phyloP scores from a whole-genome alignment of 2,113 vertebrate genomes.

The Aphyosemion australe region DNA sequence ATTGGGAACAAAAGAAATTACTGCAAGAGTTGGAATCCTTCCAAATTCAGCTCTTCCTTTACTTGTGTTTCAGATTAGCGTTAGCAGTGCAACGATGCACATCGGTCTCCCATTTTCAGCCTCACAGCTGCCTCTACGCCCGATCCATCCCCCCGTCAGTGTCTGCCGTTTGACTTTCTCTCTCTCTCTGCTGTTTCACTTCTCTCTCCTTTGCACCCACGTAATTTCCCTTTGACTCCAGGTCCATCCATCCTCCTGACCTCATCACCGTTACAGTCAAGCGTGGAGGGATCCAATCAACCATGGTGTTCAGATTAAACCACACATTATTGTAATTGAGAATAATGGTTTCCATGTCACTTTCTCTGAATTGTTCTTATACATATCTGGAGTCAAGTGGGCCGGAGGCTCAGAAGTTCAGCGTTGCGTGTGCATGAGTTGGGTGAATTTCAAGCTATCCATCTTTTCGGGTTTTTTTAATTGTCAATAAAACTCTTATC shows the following conservation, averaged over 20 bases:
- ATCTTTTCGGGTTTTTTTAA: slow-evolving; percentile 13
- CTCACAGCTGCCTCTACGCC: slow-evolving; percentile 14
- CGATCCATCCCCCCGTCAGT: slow-evolving; percentile 24
- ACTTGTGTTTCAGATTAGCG: slow-evolving; percentile 73
- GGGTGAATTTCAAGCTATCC: slow-evolving; percentile 35
- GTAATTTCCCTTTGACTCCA: slow-evolving; percentile 36
- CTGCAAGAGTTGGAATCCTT: slow-evolving; percentile 51
- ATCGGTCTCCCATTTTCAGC: slow-evolving; percentile 36
- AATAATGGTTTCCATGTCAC: slow-evolving; percentile 77
- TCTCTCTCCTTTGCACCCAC: slow-evolving; percentile 49
- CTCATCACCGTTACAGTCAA: slow-evolving; percentile 55
- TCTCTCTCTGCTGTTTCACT: slow-evolving; percentile 27
- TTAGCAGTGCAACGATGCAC: slow-evolving; percentile 40
- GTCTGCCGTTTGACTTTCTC: slow-evolving; percentile 33
- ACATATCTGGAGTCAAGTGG: slow-evolving; percentile 37
- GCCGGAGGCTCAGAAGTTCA: slow-evolving; percentile 9
- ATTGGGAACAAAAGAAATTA: slow-evolving; percentile 68
- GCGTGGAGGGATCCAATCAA: slow-evolving; percentile 62
- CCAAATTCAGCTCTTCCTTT: slow-evolving; percentile 48
- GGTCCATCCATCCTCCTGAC: slow-evolving; percentile 55
- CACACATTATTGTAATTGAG: slow-evolving; percentile 73
- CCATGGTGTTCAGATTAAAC: slow-evolving; percentile 70
- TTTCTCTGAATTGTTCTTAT: slow-evolving; percentile 55
- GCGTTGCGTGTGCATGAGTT: neutral
- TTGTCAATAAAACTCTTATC: slow-evolving; percentile 27